Percentiles rank a stretch among this genome's conserved stretches.
These are phyloP conservation scores for Globodera ellingtonae DNA, from an alignment of 1,140 invertebrate genomes.

Conservation along the genomic window DNA sequence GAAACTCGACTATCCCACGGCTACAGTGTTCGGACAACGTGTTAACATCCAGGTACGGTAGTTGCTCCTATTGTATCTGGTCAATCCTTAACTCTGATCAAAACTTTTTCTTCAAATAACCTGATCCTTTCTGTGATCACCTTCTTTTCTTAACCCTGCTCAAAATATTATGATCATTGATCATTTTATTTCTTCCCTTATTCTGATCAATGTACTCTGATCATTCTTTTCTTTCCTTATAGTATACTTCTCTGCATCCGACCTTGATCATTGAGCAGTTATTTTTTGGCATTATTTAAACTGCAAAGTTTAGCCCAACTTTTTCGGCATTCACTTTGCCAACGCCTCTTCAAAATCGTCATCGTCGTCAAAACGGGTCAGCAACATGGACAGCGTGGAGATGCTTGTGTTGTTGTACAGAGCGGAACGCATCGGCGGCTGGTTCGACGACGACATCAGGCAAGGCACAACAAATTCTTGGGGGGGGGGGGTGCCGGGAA, in stretches of 20 bases:
- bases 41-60: conserved; percentile 48
- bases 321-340: conserved; percentile 55
- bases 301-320: conserved; percentile 46
- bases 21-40: conserved; percentile 47
- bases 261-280: neutral
- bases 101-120: too few relatives aligned
- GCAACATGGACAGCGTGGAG: conserved; percentile 41
- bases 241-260: neutral
- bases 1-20: conserved; percentile 52
- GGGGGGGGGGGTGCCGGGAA: neutral
- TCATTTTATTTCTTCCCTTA: too few relatives aligned
- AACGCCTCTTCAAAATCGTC: neutral
- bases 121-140: too few relatives aligned
- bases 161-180: too few relatives aligned
- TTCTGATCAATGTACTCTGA: neutral
- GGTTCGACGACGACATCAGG: conserved; percentile 41
- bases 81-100: too few relatives aligned
- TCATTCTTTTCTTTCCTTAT: neutral
- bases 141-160: too few relatives aligned
- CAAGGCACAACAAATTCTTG: conserved; percentile 1
- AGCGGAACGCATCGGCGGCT: conserved; percentile 45
- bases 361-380: conserved; percentile 9
- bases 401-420: conserved; percentile 47
- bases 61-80: too few relatives aligned
- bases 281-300: neutral